These are phyloP conservation scores for Arctia plantaginis DNA, from an alignment of 2,888 invertebrate genomes.

Conservation along the genomic window DNA sequence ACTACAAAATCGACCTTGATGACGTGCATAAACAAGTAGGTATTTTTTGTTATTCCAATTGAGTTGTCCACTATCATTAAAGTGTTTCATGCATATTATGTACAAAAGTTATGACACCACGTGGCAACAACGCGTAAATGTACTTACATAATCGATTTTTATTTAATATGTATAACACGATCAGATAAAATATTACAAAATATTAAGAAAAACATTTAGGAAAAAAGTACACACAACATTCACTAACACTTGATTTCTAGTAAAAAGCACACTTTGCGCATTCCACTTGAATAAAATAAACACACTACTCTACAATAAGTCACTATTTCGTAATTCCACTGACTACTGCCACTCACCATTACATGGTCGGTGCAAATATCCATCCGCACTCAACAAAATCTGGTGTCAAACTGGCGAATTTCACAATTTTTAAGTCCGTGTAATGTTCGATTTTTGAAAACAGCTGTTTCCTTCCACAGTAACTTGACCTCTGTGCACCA, in stretches of 20 bases:
- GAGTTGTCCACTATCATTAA: conserved; percentile 56
- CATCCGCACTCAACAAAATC: conserved; percentile 69
- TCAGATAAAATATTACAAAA: conserved; percentile 33
- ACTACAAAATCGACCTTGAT: conserved; percentile 7
- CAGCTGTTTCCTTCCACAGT: conserved; percentile 74
- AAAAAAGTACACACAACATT: conserved; percentile 66
- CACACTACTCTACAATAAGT: conserved; percentile 55
- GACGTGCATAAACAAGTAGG: conserved; percentile 26
- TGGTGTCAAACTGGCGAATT: conserved; percentile 75
- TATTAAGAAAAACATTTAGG: conserved; percentile 28
- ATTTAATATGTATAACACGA: conserved; percentile 23
- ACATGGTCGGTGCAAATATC: conserved; percentile 70
- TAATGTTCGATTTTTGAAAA: conserved; percentile 80
- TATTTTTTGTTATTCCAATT: conserved; percentile 32
- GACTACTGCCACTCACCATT: conserved; percentile 77
- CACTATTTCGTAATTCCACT: conserved; percentile 60
- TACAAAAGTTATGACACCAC: conserved; percentile 45
- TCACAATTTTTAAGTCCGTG: conserved; percentile 50
- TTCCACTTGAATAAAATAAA: conserved; percentile 61
- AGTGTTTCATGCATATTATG: conserved; percentile 45
- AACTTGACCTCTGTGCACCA: conserved; percentile 52
- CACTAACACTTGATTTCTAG: conserved; percentile 59
- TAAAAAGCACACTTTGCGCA: conserved; percentile 58
- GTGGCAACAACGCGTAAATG: conserved; percentile 34
- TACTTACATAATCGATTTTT: conserved; percentile 50